Percentiles rank a stretch among this genome's conserved stretches.
Evolutionary conservation across 2,113 vertebrate genomes (phyloP).

Genomic region (Cyprinodon brontotheroides): DNA sequence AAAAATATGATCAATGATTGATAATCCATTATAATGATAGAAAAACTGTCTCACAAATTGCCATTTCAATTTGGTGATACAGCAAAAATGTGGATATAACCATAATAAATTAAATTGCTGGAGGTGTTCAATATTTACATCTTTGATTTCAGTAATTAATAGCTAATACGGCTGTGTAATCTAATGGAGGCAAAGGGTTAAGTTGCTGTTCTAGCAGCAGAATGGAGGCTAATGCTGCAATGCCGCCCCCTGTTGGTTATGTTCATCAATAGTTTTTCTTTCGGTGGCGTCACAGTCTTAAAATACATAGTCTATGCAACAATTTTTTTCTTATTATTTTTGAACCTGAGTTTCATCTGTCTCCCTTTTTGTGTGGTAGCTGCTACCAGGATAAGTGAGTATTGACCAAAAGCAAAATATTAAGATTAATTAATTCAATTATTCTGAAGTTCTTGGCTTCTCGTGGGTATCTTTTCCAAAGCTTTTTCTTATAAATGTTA

Average conservation of each 20-base stretch:
- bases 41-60: background rate
- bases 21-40: constrained; percentile 2
- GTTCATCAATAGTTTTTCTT: background rate
- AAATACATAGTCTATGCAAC: background rate
- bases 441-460: no score
- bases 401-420: background rate
- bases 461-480: no score
- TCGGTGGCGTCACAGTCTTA: background rate
- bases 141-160: no score
- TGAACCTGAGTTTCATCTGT: constrained; percentile 54
- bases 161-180: background rate
- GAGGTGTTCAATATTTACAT: no score
- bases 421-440: no score
- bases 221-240: constrained; percentile 11
- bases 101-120: no score
- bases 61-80: no score
- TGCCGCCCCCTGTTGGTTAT: constrained; percentile 60
- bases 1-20: no score
- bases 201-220: background rate
- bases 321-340: constrained; percentile 47
- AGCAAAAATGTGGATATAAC: no score
- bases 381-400: constrained; percentile 22
- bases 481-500: no score
- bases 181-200: background rate
- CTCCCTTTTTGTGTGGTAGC: constrained; percentile 53